A percentile compares a stretch with the other conserved stretches of the same genome.
Evolutionary conservation across 2,113 vertebrate genomes (phyloP).

Genomic region (Microtus richardsoni): DNA sequence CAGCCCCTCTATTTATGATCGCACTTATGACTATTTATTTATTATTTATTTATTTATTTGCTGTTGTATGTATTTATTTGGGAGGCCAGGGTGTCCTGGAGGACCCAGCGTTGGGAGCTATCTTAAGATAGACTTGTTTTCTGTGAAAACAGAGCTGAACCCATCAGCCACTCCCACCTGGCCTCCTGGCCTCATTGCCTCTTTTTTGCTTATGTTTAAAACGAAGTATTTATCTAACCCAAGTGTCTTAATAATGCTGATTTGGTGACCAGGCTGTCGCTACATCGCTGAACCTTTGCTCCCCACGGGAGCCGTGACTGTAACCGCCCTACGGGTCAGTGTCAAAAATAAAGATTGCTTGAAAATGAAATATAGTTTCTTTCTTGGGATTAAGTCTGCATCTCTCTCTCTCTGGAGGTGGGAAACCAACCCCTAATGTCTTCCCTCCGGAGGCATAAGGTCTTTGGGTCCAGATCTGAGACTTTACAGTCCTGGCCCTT

Average conservation of each 20-base stretch:
- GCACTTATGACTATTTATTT: constrained; percentile 78
- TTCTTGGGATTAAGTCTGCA: background rate
- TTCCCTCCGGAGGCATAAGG: background rate
- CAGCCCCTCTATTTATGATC: constrained; percentile 72
- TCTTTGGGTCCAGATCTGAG: background rate
- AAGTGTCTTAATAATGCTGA: constrained; percentile 71
- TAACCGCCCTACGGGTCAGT: constrained; percentile 79
- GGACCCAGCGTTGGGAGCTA: background rate
- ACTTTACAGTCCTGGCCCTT: background rate
- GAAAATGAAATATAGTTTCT: constrained; percentile 50
- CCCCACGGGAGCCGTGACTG: constrained; percentile 78
- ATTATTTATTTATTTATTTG: constrained; percentile 82
- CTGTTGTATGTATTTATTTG: constrained; percentile 77
- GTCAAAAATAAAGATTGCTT: constrained; percentile 79
- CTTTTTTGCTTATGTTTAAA: constrained; percentile 56
- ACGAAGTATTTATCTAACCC: constrained; percentile 67
- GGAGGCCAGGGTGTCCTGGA: constrained; percentile 21
- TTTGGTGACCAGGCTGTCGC: constrained; percentile 75
- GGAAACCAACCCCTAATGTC: background rate
- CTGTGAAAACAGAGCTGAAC: constrained; percentile 77
- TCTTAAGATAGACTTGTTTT: constrained; percentile 70
- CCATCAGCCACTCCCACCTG: background rate
- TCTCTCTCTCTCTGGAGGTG: background rate
- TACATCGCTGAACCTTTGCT: constrained; percentile 77
- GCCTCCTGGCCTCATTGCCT: constrained; percentile 38